Percentiles rank a stretch among this genome's conserved stretches.
Conservation (phyloP, 2,888 invertebrate species). For the Watsonalla binaria region DNA sequence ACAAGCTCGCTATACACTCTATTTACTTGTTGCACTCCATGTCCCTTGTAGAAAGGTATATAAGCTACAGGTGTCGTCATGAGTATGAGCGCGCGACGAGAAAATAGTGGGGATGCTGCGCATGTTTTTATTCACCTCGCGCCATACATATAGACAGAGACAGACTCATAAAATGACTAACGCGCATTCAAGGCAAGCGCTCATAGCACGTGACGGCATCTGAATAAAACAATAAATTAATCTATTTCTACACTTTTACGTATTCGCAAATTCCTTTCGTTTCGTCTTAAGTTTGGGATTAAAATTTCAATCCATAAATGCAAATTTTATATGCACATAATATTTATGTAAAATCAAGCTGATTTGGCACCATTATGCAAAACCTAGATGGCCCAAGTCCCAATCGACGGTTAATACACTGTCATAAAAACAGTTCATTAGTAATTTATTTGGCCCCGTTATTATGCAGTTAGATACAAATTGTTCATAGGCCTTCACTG, state of each 20-base stretch:
- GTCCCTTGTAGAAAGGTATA: too few species aligned
- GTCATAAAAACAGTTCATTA: not conserved
- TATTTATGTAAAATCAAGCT: not conserved
- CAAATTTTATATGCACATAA: not conserved
- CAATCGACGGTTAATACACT: not conserved
- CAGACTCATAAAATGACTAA: too few species aligned
- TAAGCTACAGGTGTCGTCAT: too few species aligned
- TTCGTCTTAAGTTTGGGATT: not conserved
- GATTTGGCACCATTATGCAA: not conserved
- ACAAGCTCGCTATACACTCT: not conserved
- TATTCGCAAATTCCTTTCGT: too few species aligned
- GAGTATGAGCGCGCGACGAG: too few species aligned
- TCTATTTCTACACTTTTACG: too few species aligned
- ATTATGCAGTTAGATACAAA: not conserved
- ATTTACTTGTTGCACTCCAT: not conserved
- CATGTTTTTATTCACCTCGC: too few species aligned
- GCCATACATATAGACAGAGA: too few species aligned
- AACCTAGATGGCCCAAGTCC: not conserved
- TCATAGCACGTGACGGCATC: too few species aligned
- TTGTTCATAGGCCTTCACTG: not conserved
- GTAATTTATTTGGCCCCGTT: conserved; percentile 1
- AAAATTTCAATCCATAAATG: not conserved
- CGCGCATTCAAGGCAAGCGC: too few species aligned
- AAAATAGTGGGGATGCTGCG: too few species aligned
- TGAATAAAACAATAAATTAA: too few species aligned